Base-by-base conservation (phyloP, 2,888 invertebrate species). In the Fabriciana adippe region DNA sequence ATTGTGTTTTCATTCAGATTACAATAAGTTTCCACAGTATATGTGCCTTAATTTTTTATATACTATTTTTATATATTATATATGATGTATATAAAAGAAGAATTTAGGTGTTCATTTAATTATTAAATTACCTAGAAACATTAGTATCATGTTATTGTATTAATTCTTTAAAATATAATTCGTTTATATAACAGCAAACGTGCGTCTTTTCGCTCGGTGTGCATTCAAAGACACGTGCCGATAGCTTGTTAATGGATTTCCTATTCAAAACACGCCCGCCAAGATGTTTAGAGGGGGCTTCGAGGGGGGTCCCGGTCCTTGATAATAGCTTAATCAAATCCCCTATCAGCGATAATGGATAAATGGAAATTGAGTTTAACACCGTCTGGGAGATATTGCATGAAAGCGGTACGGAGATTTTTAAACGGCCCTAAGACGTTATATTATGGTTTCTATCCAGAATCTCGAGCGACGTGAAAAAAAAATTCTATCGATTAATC, bases 241-340 rank as follows among this genome's bases (percentile, higher is more conserved):
- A 65, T 60, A 54, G 26, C 66, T 59, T 55, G 69, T 72, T 72
- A 72, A 75, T 74, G 65, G 69, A 64, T 75, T 77, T 75, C 73
- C 75, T 79, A 79, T 80, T 79, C 77, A 77, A 78, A 81, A 72
- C 70, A 72, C 66, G 71, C 67, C 56, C 56, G 69, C 67, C 67
- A 67, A 71, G 66, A 67, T 64, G 64, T 66, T 57, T 53, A 53
- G 31, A 50, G 62, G 56, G 63, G 60, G 53, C 56, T 56, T 62
- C 31, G 50, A 31, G 59, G 64, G 64, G 59, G 64, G 66, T 72
- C 66, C 64, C 55, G 64, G 70, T 72, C 18, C 61, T 15, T 21
- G 78, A 76, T 79, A 80, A 80, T 76, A 70, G 75, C 77, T 78
- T 79, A 77, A 79, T 79, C 77, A 74, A 77, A 75, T 70, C 70